phyloP scores from a whole-genome alignment of 2,888 invertebrate species.

The Xestia sexstrigata region DNA sequence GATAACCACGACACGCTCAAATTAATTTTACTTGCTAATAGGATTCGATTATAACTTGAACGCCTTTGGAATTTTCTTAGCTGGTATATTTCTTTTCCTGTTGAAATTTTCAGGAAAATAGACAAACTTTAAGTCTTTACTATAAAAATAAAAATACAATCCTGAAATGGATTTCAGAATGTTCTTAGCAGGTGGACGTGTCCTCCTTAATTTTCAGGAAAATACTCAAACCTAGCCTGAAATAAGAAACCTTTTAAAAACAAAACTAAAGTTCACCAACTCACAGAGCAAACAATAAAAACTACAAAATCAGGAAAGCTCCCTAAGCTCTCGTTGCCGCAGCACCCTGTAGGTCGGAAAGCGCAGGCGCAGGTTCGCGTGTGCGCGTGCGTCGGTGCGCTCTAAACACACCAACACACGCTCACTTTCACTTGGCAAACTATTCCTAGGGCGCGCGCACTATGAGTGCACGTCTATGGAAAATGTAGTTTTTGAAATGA shows the following conservation, averaged over 20 bases:
- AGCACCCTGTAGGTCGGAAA: slow-evolving; percentile 78
- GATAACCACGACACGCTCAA: not conserved
- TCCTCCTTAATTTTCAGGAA: not conserved
- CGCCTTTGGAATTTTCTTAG: not conserved
- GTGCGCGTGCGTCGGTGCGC: slow-evolving; percentile 70
- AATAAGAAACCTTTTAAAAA: not conserved
- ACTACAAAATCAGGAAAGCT: slow-evolving; percentile 52
- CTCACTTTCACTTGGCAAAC: slow-evolving; percentile 89
- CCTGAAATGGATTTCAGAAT: not conserved
- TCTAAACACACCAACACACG: slow-evolving; percentile 80
- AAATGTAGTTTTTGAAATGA: slow-evolving; percentile 2
- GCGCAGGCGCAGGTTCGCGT: slow-evolving; percentile 67
- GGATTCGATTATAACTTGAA: not conserved
- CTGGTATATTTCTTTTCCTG: too few relatives aligned
- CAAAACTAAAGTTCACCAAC: not conserved
- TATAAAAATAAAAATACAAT: not conserved
- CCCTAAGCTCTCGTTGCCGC: slow-evolving; percentile 60
- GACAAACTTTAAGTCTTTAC: not conserved
- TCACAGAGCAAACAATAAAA: slow-evolving; percentile 5
- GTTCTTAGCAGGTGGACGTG: not conserved
- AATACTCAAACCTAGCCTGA: too few relatives aligned
- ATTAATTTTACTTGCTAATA: not conserved
- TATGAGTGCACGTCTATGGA: slow-evolving; percentile 27
- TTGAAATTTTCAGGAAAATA: not conserved
- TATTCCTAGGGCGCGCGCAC: slow-evolving; percentile 81